Percentiles rank a stretch among this genome's conserved stretches.
Evolutionary conservation across 2,888 invertebrate genomes (phyloP).

Genomic region (Troides oblongomaculatus): DNA sequence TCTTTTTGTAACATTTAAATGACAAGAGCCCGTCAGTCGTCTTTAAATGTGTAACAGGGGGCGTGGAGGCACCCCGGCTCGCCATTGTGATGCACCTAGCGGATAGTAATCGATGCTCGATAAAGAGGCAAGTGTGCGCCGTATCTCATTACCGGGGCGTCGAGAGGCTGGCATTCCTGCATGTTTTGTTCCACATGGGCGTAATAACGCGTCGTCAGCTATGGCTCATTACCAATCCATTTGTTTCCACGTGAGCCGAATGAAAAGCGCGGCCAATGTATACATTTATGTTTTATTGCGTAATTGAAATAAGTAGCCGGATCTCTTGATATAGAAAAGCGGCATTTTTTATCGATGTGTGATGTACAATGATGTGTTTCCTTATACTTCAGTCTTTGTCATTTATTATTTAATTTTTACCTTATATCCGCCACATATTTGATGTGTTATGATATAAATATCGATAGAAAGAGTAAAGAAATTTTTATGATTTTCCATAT

Average conservation of each 20-base stretch:
- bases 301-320: conserved; percentile 26
- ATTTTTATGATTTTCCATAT: no score
- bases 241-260: conserved; percentile 22
- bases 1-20: not conserved
- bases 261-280: conserved; percentile 6
- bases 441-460: no score
- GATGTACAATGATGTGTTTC: not conserved
- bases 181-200: conserved; percentile 41
- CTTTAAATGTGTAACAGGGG: conserved; percentile 22
- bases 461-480: no score
- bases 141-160: conserved; percentile 67
- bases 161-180: conserved; percentile 44
- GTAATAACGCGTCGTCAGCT: conserved; percentile 30
- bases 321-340: conserved; percentile 22
- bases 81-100: conserved; percentile 34
- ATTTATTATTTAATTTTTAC: not conserved
- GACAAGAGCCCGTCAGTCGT: not conserved
- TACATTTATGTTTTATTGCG: conserved; percentile 21
- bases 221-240: conserved; percentile 22
- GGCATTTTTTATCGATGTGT: conserved; percentile 16
- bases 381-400: not conserved
- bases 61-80: conserved; percentile 17
- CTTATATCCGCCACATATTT: not conserved
- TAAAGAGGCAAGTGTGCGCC: conserved; percentile 52
- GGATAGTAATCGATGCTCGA: conserved; percentile 48